These are phyloP conservation scores for Microcebus griseorufus DNA, from an alignment of 2,113 vertebrate genomes.

Conservation along the genomic window DNA sequence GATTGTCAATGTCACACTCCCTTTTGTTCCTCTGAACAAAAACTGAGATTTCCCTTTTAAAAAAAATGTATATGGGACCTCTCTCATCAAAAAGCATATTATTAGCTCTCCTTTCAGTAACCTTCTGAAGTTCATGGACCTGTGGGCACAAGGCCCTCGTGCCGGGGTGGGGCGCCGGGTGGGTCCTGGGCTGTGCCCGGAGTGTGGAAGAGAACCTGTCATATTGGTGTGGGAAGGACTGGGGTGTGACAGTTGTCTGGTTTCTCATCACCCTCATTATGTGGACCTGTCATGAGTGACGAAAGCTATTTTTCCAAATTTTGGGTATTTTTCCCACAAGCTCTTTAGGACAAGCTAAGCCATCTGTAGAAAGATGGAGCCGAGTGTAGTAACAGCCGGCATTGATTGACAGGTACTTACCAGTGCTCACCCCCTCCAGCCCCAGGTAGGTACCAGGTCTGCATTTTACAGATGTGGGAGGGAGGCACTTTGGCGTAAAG, in stretches of 20 bases:
- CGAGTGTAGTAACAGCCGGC: background rate
- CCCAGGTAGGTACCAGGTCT: background rate
- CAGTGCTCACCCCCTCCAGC: fast-evolving
- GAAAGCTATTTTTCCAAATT: background rate
- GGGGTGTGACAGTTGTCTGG: background rate
- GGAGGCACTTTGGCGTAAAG: background rate
- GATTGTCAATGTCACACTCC: background rate
- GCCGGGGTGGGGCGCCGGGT: no score
- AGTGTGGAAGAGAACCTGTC: fast-evolving
- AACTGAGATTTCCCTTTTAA: background rate
- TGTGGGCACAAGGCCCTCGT: background rate
- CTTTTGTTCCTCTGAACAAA: background rate
- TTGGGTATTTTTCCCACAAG: background rate
- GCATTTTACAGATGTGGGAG: no score
- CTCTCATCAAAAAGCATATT: background rate
- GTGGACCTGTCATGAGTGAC: background rate
- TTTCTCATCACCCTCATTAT: background rate
- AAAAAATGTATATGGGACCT: background rate
- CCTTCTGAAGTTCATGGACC: background rate
- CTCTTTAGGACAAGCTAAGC: background rate
- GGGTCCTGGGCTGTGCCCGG: fast-evolving
- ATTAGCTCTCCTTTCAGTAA: background rate
- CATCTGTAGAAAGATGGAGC: background rate
- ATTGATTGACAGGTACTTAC: no score
- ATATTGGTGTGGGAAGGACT: fast-evolving